Percentiles rank a stretch among this genome's conserved stretches.
Conservation (phyloP, 2,797 vertebrate species). For the Catharus ustulatus region DNA sequence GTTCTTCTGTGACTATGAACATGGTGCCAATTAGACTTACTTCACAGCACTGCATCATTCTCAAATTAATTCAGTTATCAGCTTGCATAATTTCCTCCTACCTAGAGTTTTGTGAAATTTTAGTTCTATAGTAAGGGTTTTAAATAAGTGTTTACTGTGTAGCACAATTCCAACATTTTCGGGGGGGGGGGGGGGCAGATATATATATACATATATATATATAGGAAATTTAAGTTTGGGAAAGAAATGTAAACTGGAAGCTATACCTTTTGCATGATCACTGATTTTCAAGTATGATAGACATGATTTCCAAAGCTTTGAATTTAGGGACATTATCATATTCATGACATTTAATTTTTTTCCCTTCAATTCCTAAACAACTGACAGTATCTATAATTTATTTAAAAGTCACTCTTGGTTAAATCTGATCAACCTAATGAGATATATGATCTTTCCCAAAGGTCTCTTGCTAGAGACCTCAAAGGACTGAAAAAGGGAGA, state of each 20-base stretch:
- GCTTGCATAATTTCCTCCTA: background rate
- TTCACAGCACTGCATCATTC: background rate
- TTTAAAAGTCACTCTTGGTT: background rate
- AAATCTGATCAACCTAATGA: background rate
- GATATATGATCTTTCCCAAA: background rate
- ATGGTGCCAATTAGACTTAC: background rate
- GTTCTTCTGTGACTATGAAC: background rate
- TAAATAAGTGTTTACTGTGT: background rate
- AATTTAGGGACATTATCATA: background rate
- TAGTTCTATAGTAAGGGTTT: background rate
- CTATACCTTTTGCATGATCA: background rate
- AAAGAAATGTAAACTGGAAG: background rate
- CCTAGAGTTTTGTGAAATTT: background rate
- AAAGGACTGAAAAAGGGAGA: slow-evolving; percentile 5
- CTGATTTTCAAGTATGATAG: background rate
- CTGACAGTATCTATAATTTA: background rate
- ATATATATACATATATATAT: no score
- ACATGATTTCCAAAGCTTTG: background rate
- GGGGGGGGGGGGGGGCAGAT: background rate
- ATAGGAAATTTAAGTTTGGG: background rate
- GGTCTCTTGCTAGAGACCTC: background rate
- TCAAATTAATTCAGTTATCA: background rate
- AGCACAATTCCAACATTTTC: background rate
- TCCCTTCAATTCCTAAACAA: background rate
- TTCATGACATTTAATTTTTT: background rate